Base-by-base conservation (phyloP, 2,888 invertebrate species). In the Limnephilus marmoratus region DNA sequence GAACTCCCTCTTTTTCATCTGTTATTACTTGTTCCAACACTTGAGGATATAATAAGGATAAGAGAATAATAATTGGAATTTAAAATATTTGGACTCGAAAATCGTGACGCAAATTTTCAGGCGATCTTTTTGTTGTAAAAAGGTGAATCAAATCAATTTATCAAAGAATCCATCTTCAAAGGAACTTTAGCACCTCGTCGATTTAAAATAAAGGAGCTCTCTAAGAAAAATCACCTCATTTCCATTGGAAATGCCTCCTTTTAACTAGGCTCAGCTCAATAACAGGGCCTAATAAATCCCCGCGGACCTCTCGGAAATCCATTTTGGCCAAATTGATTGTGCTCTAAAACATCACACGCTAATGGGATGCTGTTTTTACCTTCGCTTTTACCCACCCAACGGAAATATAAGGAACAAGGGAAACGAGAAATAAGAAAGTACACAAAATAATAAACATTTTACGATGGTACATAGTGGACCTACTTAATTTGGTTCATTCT, bases 151-250 rank as follows among this genome's bases (percentile, higher is more conserved):
- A 91, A 91, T 91, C 91, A 91, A 91, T 91, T 91, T 91, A 91
- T 91, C 91, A 89, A 89, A 89, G 91, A 91, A 91, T 68, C 89
- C 89, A 85, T 89, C 89, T 91, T 89, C 88, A 89, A 89, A 89
- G 81, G 37, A 37, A 37, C 81, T 89, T 87, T 87, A 87, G 87
- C 80, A 45, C 80, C 88, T 83, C 85, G 85, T 81, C 88, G 89
- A 91, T 89, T 85, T 91, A 90, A 91, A 91, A 91, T 91, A 91
- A 91, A 91, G 82, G 85, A 90, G 85, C 88, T 82, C 80, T 90
- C 80, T 9, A 37, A 91, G 91, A 91, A 91, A 90, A 91, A 91
- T 91, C 91, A 85, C 91, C 91, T 91, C 89, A 91, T 91, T 91
- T 91, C 91, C 91, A 91, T 91, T 49, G 37, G 53, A 89, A 89